Base-by-base conservation (phyloP, 2,888 invertebrate genomes). In the Drosophila mimica region DNA sequence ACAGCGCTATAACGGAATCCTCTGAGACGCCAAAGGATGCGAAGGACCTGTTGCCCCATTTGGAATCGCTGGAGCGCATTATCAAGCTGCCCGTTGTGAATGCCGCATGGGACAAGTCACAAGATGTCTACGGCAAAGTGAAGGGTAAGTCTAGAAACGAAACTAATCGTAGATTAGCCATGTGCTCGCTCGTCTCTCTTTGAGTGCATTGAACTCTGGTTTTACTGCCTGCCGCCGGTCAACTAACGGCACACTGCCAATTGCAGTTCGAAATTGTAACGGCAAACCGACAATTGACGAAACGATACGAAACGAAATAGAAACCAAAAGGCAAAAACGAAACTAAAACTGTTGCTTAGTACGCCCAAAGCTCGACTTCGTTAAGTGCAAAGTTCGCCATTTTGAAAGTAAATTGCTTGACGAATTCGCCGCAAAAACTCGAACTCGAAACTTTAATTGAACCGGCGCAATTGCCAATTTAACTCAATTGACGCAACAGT, bases 41-140 rank as follows among this genome's bases (percentile, higher is more conserved):
- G 43, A 91, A 93, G 81, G 92, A 89, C 79, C 79, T 93, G 51
- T 74, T 93, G 80, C 93, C 93, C 48, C 93, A 94, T 82, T 91
- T 95, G 91, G 94, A 95, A 81, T 94, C 94, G 17, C 92, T 95
- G 43, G 94, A 95, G 82, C 93, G 94, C 70, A 94, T 95, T 86
- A 93, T 94, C 78, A 94, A 94, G 82, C 85, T 95, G 63, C 95
- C 95, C 1, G 94, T 94, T 15, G 94, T 95, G 11, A 94, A 94
- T 86, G 94, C 94, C 30, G 94, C 95, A 31, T 93, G 94, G 90
- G 94, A 94, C 89, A 94, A 94, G 67, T 94, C 94, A 59, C 94
- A 94, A 75, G 94, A 92, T 84, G 93, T 95, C 74, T 95, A 95
- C 81, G 94, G 93, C 83, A 94, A 94, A 94, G 94, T 95, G 51